phyloP scores from a whole-genome alignment of 2,888 invertebrate genomes.

The Spisula solida region DNA sequence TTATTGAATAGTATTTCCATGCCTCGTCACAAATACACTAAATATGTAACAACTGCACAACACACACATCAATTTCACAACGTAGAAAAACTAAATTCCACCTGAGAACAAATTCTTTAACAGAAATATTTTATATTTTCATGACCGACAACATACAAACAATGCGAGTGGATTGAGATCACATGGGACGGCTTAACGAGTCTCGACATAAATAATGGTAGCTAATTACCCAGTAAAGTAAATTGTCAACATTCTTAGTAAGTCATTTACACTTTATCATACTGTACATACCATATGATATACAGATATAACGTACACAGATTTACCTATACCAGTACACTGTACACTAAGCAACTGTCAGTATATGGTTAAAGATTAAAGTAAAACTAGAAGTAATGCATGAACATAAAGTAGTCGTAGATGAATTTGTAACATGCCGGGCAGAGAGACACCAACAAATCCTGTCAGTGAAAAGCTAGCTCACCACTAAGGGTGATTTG shows the following conservation, averaged over 20 bases:
- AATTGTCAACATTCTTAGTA: not conserved
- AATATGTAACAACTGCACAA: too few species aligned
- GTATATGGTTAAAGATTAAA: too few species aligned
- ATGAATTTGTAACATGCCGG: too few species aligned
- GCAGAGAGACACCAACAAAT: too few species aligned
- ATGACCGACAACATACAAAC: not conserved
- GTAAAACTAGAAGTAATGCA: too few species aligned
- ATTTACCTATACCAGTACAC: too few species aligned
- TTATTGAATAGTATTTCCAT: too few species aligned
- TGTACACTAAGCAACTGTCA: too few species aligned
- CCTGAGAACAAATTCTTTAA: not conserved
- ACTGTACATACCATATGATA: not conserved
- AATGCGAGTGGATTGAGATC: not conserved
- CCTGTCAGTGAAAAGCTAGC: too few species aligned
- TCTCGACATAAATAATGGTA: not conserved
- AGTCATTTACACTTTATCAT: slow-evolving; percentile 7
- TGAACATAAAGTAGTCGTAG: too few species aligned
- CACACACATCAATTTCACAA: not conserved
- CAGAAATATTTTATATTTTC: not conserved
- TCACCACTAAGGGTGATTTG: too few species aligned
- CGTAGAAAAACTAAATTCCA: not conserved
- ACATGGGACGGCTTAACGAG: not conserved
- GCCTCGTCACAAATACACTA: too few species aligned
- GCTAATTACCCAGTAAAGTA: slow-evolving; percentile 1
- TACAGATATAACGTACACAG: not conserved